Conservation (phyloP, 37 sponge, comb jelly and placozoan species). For the Eunapius fragilis region DNA sequence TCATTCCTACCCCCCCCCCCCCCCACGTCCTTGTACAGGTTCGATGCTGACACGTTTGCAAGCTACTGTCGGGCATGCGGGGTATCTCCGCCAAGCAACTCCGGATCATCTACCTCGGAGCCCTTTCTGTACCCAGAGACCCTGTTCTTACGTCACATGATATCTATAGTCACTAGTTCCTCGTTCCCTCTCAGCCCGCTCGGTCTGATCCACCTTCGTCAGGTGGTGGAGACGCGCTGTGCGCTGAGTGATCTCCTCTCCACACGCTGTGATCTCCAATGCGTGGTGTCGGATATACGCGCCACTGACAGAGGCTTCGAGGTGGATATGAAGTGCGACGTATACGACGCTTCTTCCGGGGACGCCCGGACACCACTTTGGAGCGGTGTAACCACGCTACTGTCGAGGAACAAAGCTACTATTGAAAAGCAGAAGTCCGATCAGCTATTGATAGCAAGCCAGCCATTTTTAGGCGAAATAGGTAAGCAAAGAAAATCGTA, state of each 20-base stretch:
- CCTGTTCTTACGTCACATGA: slow-evolving; percentile 16
- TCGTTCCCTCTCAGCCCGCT: slow-evolving; percentile 42
- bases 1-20: not conserved
- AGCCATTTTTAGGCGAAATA: not conserved
- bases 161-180: slow-evolving; percentile 2
- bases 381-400: slow-evolving; percentile 26
- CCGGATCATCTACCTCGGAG: not conserved
- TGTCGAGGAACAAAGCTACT: slow-evolving; percentile 31
- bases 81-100: not conserved
- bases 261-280: not conserved
- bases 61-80: not conserved
- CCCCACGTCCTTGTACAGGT: not conserved
- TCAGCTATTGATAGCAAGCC: not conserved
- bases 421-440: not conserved
- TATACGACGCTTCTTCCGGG: slow-evolving; percentile 1
- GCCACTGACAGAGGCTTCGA: slow-evolving; percentile 24
- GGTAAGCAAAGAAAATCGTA: not conserved
- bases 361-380: slow-evolving; percentile 9
- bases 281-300: not conserved
- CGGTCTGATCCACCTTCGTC: slow-evolving; percentile 35
- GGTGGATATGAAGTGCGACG: slow-evolving; percentile 9
- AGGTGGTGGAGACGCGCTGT: slow-evolving; percentile 4
- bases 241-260: not conserved
- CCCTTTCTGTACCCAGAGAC: slow-evolving; percentile 17
- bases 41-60: not conserved